Evolutionary conservation across 2,113 vertebrate species (phyloP).

Genomic region (Aspiorhynchus laticeps): DNA sequence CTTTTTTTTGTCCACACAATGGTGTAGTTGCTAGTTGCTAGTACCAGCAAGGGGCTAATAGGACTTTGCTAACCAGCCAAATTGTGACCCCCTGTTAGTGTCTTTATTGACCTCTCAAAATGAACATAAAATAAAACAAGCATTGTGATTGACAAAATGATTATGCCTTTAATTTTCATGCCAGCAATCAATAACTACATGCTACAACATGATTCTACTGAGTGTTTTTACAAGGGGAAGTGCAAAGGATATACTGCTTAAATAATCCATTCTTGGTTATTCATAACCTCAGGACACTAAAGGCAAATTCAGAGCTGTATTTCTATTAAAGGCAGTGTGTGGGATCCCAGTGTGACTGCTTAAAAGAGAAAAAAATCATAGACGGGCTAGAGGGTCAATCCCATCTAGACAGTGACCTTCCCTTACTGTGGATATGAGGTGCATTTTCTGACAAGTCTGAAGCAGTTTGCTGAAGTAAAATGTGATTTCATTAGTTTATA

Average conservation of each 20-base stretch:
- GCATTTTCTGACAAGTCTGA: not conserved
- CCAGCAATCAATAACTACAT: not conserved
- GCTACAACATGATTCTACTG: not conserved
- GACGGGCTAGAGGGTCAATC: not conserved
- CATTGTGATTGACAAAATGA: not conserved
- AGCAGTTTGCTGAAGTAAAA: not conserved
- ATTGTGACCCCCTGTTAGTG: not conserved
- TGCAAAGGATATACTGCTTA: not conserved
- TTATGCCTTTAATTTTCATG: slow-evolving; percentile 6
- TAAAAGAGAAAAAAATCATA: not conserved
- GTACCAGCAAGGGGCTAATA: not conserved
- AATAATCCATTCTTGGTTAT: slow-evolving; percentile 22
- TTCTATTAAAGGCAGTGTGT: slow-evolving; percentile 7
- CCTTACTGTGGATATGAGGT: not conserved
- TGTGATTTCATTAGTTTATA: not conserved
- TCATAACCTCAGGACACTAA: not conserved
- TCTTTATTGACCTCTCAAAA: not conserved
- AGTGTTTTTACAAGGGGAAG: not conserved
- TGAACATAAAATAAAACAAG: not conserved
- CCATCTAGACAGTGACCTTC: not conserved
- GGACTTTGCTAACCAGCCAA: not conserved
- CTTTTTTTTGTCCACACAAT: no score
- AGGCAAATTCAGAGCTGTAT: slow-evolving; percentile 3
- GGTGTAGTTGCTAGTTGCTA: not conserved
- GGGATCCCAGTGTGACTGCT: slow-evolving; percentile 1